Base-by-base conservation (phyloP, 2,797 vertebrate genomes). In the Cuculus canorus region DNA sequence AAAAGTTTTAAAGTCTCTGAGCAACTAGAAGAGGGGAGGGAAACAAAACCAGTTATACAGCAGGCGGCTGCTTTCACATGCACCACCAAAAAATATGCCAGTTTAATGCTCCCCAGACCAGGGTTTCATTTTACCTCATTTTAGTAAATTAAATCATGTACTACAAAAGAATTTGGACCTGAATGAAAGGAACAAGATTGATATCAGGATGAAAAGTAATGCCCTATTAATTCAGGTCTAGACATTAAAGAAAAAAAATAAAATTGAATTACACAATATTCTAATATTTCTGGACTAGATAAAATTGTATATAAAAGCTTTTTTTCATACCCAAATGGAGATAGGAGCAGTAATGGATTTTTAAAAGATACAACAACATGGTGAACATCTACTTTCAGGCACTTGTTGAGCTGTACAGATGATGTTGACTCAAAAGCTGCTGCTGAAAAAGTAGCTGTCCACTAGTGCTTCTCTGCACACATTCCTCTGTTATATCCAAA, bases 211-310 rank as follows among this genome's bases (percentile, higher is more conserved):
- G 68, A 91, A 80, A 92, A 92, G 75, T 90, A 89, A 50, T 73
- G 61, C 63, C 79, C 53, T 88, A 53, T 96, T 96, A 89, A 84
- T 90, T 89, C 48, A 79, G 45, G 45, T 90, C 78, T 84, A 48
- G 45, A 75, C 75, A 72, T 71, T 92, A 85, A 96, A 96, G 91
- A 94, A 45, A 84, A n/a, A 95, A 96, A 96, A 68, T 68, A 88
- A 93, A 93, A 84, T 66, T 73, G 63, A 94, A 91, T 92, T 92
- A 91, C 43, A 79, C 15, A 84, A 70, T 80, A 80, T 90, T 92
- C 66, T 88, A 93, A 77, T 88, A 96, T 91, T 94, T 94, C 73
- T 90, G 60, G 66, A 90, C 80, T 82, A 88, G 82, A 93, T 64
- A 61, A 92, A 91, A 94, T 82, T 86, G 63, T 90, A 82, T 90